Conservation (phyloP, 1,140 invertebrate genomes). For the Heliothis virescens region DNA sequence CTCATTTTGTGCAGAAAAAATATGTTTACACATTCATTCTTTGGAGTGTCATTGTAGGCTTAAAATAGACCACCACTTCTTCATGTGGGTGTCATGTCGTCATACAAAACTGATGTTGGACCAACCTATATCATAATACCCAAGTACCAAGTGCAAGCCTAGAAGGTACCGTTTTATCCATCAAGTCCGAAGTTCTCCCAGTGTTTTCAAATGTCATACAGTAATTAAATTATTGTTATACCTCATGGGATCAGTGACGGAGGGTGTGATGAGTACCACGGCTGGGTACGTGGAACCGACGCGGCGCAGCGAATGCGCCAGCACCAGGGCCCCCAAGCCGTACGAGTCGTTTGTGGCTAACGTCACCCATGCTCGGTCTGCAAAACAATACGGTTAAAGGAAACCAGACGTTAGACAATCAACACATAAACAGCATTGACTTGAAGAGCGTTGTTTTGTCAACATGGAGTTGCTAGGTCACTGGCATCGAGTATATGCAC, state of each 20-base stretch:
- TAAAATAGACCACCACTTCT: not conserved
- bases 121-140: no score
- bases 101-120: not conserved
- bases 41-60: not conserved
- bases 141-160: not conserved
- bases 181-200: not conserved
- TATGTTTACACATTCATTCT: not conserved
- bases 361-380: slow-evolving; percentile 96
- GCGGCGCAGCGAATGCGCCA: slow-evolving; percentile 94
- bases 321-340: slow-evolving; percentile 95
- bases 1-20: not conserved
- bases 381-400: slow-evolving; percentile 50
- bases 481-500: no score
- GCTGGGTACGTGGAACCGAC: slow-evolving; percentile 92
- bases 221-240: slow-evolving; percentile 73
- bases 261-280: slow-evolving; percentile 94
- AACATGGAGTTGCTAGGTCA: not conserved
- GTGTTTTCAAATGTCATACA: not conserved
- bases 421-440: not conserved
- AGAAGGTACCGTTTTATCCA: not conserved
- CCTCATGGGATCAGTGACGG: slow-evolving; percentile 94
- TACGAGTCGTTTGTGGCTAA: slow-evolving; percentile 98
- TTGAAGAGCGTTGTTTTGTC: slow-evolving; percentile 19
- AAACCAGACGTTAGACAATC: slow-evolving; percentile 9
- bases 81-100: not conserved